phyloP scores from a whole-genome alignment of 2,113 vertebrate genomes.

The Scatophagus argus region DNA sequence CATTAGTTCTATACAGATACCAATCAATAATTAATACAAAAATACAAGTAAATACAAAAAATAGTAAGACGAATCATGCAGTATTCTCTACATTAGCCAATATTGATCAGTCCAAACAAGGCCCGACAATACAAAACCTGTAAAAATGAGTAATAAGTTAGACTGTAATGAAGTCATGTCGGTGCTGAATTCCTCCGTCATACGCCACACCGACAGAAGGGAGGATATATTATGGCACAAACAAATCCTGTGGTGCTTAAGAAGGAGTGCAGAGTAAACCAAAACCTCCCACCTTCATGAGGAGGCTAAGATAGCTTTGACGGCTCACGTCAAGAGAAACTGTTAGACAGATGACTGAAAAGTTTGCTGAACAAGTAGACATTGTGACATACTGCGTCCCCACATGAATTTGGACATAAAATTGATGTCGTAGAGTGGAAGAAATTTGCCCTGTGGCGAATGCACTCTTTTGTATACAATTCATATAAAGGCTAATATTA shows the following conservation, averaged over 20 bases:
- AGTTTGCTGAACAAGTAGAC: conserved; percentile 20
- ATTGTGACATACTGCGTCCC: conserved; percentile 31
- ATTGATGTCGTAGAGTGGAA: conserved; percentile 30
- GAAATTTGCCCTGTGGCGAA: conserved; percentile 42
- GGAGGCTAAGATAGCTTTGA: conserved; percentile 29
- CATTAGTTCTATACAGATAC: background rate
- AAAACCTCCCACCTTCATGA: conserved; percentile 31
- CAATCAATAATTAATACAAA: background rate
- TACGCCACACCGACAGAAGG: conserved; percentile 19
- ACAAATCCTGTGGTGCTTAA: conserved; percentile 37
- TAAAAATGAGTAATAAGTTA: background rate
- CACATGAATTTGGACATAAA: conserved; percentile 56
- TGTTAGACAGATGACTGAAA: conserved; percentile 27
- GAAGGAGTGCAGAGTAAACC: conserved; percentile 35
- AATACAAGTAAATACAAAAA: background rate
- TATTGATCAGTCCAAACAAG: background rate
- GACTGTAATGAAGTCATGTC: background rate
- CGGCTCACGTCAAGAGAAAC: conserved; percentile 29
- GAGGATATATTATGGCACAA: conserved; percentile 37
- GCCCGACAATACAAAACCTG: background rate
- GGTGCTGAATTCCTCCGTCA: background rate
- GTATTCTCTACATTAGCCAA: background rate
- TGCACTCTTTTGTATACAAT: conserved; percentile 36
- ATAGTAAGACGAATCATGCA: background rate
- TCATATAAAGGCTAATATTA: conserved; percentile 50